Conservation (phyloP, 2,113 vertebrate species). For the Alethe castanea region DNA sequence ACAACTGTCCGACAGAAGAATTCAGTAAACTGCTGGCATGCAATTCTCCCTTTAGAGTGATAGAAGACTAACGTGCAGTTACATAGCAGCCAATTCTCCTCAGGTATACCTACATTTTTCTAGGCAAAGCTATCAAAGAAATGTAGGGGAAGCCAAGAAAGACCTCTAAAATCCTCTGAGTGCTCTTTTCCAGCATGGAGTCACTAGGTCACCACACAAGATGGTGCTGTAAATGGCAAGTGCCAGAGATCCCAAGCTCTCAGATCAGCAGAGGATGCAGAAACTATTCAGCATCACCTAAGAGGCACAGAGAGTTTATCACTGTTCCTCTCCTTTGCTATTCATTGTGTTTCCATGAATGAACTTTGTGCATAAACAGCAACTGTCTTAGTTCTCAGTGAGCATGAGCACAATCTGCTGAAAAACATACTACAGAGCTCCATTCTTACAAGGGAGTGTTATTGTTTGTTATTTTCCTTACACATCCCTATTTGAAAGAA, state of each 20-base stretch:
- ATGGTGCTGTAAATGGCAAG: neutral
- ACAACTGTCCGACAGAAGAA: neutral
- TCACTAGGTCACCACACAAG: neutral
- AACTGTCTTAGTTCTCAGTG: neutral
- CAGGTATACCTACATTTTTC: neutral
- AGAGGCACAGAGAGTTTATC: neutral
- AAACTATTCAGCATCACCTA: neutral
- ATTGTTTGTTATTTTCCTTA: neutral
- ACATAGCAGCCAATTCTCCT: neutral
- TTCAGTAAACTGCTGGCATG: conserved; percentile 4
- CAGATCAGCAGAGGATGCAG: neutral
- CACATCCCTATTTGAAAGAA: neutral
- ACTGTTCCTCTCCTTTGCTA: neutral
- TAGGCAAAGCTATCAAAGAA: neutral
- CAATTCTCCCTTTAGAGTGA: neutral
- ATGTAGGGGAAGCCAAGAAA: neutral
- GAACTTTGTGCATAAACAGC: neutral
- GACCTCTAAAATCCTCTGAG: neutral
- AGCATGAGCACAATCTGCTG: neutral
- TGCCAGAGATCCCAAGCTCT: neutral
- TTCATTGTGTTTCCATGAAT: neutral
- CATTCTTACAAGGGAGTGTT: neutral
- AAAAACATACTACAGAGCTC: neutral
- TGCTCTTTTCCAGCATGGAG: neutral
- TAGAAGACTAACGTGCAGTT: neutral